Conservation (phyloP, 2,113 vertebrate genomes). For the Caloenas nicobarica region DNA sequence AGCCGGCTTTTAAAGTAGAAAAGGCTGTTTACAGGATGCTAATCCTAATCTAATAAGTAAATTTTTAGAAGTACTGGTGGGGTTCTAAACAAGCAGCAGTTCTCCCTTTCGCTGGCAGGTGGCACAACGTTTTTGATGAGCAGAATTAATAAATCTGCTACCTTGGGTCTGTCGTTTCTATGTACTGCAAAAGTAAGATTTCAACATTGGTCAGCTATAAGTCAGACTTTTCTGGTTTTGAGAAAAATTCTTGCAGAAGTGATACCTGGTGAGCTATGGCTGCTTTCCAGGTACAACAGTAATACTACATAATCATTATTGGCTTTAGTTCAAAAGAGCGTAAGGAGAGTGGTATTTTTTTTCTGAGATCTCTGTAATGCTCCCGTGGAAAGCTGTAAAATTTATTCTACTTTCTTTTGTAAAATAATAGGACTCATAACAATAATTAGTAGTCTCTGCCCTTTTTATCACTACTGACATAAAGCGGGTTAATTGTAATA, state of each 20-base stretch:
- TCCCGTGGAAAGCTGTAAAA: not conserved
- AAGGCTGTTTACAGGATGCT: not conserved
- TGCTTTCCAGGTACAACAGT: conserved; percentile 9
- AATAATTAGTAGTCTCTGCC: not conserved
- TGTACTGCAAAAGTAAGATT: not conserved
- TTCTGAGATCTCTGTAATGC: not conserved
- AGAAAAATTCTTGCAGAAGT: not conserved
- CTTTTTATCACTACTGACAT: not conserved
- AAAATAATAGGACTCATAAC: not conserved
- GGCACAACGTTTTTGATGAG: not conserved
- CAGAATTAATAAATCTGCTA: not conserved
- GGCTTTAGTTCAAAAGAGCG: not conserved
- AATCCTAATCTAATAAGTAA: not conserved
- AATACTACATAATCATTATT: not conserved
- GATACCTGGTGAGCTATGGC: not conserved
- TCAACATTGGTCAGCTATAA: fast-evolving
- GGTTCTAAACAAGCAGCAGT: not conserved
- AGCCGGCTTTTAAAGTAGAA: not conserved
- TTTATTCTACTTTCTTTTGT: not conserved
- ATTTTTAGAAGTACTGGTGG: fast-evolving
- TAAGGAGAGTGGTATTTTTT: not conserved
- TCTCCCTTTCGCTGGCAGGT: not conserved
- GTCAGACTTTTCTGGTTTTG: not conserved
- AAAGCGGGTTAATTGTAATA: conserved; percentile 10
- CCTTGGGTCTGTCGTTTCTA: not conserved